phyloP scores from a whole-genome alignment of 2,888 invertebrate genomes.

The Chalcis sispes region DNA sequence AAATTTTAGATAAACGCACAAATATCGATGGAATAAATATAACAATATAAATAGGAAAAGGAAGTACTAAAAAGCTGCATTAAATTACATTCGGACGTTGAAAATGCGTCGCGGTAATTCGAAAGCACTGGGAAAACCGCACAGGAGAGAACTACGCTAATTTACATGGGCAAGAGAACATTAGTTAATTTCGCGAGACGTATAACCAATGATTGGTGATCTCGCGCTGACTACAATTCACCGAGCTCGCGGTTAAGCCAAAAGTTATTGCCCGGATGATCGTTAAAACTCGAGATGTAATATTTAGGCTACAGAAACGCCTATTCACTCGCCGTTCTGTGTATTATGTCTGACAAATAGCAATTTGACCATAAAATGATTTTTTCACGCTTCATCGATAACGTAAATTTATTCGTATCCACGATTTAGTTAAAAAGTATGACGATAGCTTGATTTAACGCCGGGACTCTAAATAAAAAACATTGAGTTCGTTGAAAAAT shows the following conservation, averaged over 20 bases:
- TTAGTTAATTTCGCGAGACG: slow-evolving; percentile 74
- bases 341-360: too few relatives aligned
- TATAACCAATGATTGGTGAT: slow-evolving; percentile 75
- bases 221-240: slow-evolving; percentile 70
- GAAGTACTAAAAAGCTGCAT: slow-evolving; percentile 26
- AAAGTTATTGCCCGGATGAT: slow-evolving; percentile 75
- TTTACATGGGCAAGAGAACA: slow-evolving; percentile 75
- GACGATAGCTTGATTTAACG: too few relatives aligned
- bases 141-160: slow-evolving; percentile 60
- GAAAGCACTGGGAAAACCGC: neutral
- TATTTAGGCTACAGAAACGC: neutral
- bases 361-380: too few relatives aligned
- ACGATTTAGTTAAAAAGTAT: neutral
- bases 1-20: too few relatives aligned
- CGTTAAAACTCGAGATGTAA: slow-evolving; percentile 73
- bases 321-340: neutral
- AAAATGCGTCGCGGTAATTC: slow-evolving; percentile 38
- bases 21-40: too few relatives aligned
- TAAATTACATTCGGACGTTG: slow-evolving; percentile 22
- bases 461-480: neutral
- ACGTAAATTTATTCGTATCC: neutral
- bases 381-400: neutral
- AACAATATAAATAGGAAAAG: too few relatives aligned
- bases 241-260: slow-evolving; percentile 66
- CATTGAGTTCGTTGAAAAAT: too few relatives aligned